Evolutionary conservation across 2,888 invertebrate species (phyloP).

Genomic region (Calliscelio sp.): DNA sequence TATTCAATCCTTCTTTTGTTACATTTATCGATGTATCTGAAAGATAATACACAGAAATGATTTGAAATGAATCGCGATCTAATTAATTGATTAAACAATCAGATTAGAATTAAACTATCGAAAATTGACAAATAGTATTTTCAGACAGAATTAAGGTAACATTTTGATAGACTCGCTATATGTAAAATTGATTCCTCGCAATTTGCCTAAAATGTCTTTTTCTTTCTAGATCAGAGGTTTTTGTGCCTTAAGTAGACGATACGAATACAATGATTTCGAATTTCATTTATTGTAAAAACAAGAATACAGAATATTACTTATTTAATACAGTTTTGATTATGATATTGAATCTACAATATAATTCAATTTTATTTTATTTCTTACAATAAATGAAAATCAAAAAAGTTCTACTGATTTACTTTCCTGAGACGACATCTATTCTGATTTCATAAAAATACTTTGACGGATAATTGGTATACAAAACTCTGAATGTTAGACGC

Average conservation of each 20-base stretch:
- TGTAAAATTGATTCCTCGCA: no score
- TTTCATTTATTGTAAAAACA: conserved; percentile 14
- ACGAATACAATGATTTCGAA: conserved; percentile 1
- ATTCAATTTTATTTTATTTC: background rate
- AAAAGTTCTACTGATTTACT: background rate
- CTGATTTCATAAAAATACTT: conserved; percentile 46
- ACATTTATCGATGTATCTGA: no score
- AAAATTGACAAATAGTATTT: no score
- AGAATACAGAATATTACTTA: no score
- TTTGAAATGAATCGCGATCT: no score
- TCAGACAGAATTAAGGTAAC: no score
- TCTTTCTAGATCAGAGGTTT: background rate
- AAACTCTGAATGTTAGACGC: conserved; percentile 25
- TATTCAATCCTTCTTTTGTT: no score
- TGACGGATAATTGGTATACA: conserved; percentile 24
- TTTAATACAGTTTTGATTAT: background rate
- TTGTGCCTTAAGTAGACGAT: background rate
- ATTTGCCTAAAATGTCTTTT: background rate
- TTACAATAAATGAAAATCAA: conserved; percentile 10
- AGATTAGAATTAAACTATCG: no score
- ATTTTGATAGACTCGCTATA: no score
- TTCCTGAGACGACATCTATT: conserved; percentile 53
- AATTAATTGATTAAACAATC: no score
- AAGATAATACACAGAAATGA: no score
- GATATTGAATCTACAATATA: background rate